Conservation (phyloP, 1,140 invertebrate genomes). For the Physella acuta region DNA sequence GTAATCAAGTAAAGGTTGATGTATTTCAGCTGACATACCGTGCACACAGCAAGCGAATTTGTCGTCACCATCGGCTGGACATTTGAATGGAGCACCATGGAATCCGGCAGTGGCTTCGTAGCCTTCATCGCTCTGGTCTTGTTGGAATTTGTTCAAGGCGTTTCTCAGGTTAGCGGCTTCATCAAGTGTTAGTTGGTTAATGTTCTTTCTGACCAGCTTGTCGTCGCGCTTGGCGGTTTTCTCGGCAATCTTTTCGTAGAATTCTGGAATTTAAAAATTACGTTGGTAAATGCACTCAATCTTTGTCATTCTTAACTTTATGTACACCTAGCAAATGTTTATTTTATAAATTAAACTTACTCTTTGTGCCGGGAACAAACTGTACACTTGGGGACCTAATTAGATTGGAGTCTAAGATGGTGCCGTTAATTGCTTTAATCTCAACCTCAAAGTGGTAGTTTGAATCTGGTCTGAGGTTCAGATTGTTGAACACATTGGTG, state of each 20-base stretch:
- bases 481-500: conserved; percentile 23
- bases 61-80: conserved; percentile 6
- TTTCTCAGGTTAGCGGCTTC: conserved; percentile 1
- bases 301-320: background rate
- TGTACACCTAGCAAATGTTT: too few species aligned
- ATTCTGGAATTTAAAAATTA: background rate
- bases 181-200: conserved; percentile 6
- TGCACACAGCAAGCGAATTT: conserved; percentile 30
- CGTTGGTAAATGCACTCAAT: background rate
- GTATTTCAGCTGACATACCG: background rate
- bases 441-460: conserved; percentile 18
- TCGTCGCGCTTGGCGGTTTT: background rate
- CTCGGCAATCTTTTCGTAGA: background rate
- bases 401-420: conserved; percentile 18
- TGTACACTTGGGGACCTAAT: conserved; percentile 25
- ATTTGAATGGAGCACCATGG: conserved; percentile 5
- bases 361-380: conserved; percentile 26
- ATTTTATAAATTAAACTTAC: too few species aligned
- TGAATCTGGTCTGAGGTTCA: conserved; percentile 21
- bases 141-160: background rate
- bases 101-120: background rate
- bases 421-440: conserved; percentile 27
- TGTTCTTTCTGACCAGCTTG: conserved; percentile 8
- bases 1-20: background rate
- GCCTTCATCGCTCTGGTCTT: background rate